These are phyloP conservation scores for Ambastaia sidthimunki DNA, from an alignment of 2,797 vertebrate species.

Conservation along the genomic window DNA sequence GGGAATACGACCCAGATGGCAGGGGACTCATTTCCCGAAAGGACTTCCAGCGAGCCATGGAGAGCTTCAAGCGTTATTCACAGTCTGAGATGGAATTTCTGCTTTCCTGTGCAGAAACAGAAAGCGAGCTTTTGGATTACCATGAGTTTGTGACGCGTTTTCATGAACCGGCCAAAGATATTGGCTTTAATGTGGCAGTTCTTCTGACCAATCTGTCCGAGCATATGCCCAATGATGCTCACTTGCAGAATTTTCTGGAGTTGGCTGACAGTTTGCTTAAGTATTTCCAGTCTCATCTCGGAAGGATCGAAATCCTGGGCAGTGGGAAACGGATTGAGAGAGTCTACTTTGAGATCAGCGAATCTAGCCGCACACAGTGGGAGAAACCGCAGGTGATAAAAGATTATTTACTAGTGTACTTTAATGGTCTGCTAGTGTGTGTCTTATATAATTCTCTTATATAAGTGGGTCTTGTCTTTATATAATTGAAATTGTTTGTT, in stretches of 20 bases:
- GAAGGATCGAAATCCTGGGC: constrained; percentile 95
- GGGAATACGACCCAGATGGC: constrained; percentile 86
- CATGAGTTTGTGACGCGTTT: constrained; percentile 91
- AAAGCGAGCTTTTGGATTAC: constrained; percentile 87
- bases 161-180: constrained; percentile 94
- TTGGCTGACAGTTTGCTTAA: constrained; percentile 88
- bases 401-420: neutral
- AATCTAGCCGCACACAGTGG: constrained; percentile 94
- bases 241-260: constrained; percentile 87
- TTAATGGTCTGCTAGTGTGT: neutral
- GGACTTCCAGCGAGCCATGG: constrained; percentile 94
- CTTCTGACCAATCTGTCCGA: constrained; percentile 93
- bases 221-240: constrained; percentile 91
- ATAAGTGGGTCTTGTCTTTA: too few relatives aligned
- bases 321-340: constrained; percentile 93
- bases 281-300: constrained; percentile 91
- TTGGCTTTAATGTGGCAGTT: constrained; percentile 92
- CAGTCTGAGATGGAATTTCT: constrained; percentile 87
- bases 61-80: constrained; percentile 89
- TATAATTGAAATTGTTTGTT: neutral
- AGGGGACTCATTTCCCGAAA: constrained; percentile 89
- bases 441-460: neutral
- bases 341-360: constrained; percentile 95
- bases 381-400: constrained; percentile 86
- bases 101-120: constrained; percentile 86